Conservation (phyloP, 1,140 invertebrate genomes). For the Ceratina calcarata region DNA sequence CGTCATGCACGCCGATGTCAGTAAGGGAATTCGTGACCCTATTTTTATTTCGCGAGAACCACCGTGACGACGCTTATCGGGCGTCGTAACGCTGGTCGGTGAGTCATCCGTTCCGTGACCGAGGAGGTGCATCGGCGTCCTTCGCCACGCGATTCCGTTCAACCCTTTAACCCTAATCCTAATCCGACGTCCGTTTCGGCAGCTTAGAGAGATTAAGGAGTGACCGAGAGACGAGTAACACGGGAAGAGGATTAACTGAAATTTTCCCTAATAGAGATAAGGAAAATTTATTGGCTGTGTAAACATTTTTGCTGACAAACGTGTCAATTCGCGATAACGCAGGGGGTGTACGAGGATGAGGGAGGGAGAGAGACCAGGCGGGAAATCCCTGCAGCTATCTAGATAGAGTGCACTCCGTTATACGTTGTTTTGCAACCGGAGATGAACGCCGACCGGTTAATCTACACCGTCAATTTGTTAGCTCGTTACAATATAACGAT, state of each 20-base stretch:
- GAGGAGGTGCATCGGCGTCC: not conserved
- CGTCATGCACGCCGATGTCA: conserved; percentile 5
- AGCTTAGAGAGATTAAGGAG: no score
- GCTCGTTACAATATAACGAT: conserved; percentile 36
- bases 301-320: no score
- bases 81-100: conserved; percentile 8
- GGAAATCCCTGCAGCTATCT: no score
- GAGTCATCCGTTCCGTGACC: conserved; percentile 16
- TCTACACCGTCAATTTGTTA: conserved; percentile 10
- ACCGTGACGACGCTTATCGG: conserved; percentile 14
- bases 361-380: no score
- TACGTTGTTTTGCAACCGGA: not conserved
- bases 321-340: no score
- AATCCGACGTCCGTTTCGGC: not conserved
- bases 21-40: conserved; percentile 8
- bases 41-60: not conserved
- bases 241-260: no score
- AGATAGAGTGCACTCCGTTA: not conserved
- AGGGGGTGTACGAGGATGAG: no score
- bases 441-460: conserved; percentile 9
- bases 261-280: no score
- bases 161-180: no score
- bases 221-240: no score
- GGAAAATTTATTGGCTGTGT: no score
- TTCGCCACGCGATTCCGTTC: not conserved